Evolutionary conservation across 2,113 vertebrate species (phyloP).

Genomic region (Pseudonaja textilis): DNA sequence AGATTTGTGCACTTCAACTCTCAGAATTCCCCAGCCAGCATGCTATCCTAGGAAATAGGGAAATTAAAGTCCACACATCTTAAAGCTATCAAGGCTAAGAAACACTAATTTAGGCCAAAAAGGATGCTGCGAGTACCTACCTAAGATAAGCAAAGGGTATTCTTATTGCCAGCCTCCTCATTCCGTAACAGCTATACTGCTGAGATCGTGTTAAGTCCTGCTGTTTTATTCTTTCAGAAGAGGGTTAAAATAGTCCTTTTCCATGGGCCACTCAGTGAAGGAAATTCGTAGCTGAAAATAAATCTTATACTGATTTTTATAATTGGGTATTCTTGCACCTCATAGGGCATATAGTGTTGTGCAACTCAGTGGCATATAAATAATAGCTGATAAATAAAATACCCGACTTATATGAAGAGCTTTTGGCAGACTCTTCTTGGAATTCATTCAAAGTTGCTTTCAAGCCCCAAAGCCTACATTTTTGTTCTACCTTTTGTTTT

Average conservation of each 20-base stretch:
- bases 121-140: not conserved
- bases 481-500: not conserved
- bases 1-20: not conserved
- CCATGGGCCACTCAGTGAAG: not conserved
- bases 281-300: not conserved
- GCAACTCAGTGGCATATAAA: not conserved
- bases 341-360: not conserved
- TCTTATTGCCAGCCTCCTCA: not conserved
- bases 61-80: not conserved
- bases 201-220: not conserved
- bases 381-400: constrained; percentile 5
- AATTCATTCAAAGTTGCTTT: constrained; percentile 6
- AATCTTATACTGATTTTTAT: not conserved
- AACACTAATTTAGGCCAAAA: not conserved
- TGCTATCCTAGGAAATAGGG: not conserved
- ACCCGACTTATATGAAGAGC: not conserved
- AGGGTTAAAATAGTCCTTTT: not conserved
- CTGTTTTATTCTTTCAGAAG: not conserved
- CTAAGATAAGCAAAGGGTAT: not conserved
- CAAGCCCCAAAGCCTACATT: not conserved
- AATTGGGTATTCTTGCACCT: not conserved
- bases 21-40: not conserved
- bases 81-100: not conserved
- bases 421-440: not conserved
- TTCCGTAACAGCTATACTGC: not conserved